phyloP scores from a whole-genome alignment of 2,888 invertebrate species.

The Clitarchus hookeri region DNA sequence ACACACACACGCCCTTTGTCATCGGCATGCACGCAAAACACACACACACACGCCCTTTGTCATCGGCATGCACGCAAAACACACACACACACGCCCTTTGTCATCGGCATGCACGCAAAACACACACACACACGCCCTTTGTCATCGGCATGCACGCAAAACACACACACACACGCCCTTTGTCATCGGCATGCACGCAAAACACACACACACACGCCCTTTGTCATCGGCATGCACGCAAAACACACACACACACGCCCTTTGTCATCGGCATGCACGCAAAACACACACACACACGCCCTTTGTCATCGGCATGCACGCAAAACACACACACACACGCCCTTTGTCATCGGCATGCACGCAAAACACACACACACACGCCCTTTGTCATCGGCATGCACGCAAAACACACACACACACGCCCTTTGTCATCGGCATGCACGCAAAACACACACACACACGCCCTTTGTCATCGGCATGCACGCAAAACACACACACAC shows the following conservation, averaged over 20 bases:
- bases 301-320: not conserved
- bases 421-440: not conserved
- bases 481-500: not conserved
- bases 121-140: not conserved
- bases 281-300: not conserved
- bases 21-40: not conserved
- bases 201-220: not conserved
- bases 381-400: not conserved
- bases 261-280: not conserved
- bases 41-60: not conserved
- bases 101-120: not conserved
- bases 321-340: not conserved
- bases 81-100: not conserved
- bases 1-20: not conserved
- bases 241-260: not conserved
- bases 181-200: not conserved
- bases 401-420: not conserved
- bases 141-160: not conserved
- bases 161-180: not conserved
- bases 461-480: not conserved
- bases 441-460: not conserved
- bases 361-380: not conserved
- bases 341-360: not conserved
- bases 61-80: not conserved
- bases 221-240: not conserved